Percentiles rank a stretch among this genome's conserved stretches.
These are phyloP conservation scores for Tetramorium parvispinum DNA, from an alignment of 1,140 invertebrate species.

Conservation along the genomic window DNA sequence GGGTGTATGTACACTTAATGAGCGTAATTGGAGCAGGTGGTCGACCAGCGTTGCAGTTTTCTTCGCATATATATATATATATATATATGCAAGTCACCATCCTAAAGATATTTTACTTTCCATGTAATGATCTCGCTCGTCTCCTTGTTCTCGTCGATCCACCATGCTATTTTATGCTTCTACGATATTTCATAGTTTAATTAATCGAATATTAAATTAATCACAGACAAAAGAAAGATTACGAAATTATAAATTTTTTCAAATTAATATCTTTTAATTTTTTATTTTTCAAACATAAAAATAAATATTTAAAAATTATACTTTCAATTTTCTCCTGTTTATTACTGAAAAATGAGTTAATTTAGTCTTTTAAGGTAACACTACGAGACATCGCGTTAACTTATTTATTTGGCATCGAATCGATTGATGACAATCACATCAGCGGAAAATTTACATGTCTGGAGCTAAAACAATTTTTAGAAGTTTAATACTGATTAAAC, in stretches of 20 bases:
- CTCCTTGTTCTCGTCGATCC: constrained; percentile 33
- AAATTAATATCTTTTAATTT: not conserved
- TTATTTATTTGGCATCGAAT: not conserved
- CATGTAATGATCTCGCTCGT: constrained; percentile 20
- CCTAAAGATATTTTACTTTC: constrained; percentile 72
- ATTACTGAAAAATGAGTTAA: not conserved
- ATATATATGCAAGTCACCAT: constrained; percentile 71
- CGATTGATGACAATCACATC: not conserved
- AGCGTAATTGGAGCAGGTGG: constrained; percentile 81
- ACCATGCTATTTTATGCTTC: not conserved
- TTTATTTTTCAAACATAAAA: not conserved
- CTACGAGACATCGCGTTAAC: not conserved
- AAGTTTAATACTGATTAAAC: not conserved
- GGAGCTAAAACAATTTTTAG: not conserved
- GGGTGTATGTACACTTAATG: constrained; percentile 71
- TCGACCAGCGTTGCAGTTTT: constrained; percentile 73
- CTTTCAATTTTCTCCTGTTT: too few species aligned
- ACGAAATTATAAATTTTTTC: not conserved
- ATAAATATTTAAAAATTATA: not conserved
- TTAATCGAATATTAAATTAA: not conserved
- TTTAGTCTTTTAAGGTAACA: not conserved
- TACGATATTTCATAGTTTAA: constrained; percentile 18
- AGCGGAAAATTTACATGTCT: not conserved
- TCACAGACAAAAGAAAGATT: too few species aligned
- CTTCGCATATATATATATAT: constrained; percentile 61